A percentile compares a stretch with the other conserved stretches of the same genome.
phyloP scores from a whole-genome alignment of 1,140 invertebrate genomes.

The Polyergus mexicanus region DNA sequence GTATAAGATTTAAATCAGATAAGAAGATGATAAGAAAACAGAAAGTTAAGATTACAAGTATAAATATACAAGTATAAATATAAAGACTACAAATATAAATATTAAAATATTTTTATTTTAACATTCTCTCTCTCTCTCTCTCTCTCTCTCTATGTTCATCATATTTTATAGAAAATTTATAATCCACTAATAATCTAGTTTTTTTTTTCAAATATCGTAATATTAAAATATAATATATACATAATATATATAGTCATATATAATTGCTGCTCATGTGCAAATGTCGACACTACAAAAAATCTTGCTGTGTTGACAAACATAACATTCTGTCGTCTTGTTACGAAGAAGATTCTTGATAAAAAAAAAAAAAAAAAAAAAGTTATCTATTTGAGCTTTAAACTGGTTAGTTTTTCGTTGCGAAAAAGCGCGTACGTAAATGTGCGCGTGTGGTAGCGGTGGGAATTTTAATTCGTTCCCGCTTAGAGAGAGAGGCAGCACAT shows the following conservation, averaged over 20 bases:
- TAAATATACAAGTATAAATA: too few relatives aligned
- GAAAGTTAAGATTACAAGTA: background rate
- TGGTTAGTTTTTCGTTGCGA: background rate
- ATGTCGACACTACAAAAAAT: background rate
- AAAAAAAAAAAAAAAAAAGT: background rate
- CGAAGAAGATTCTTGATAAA: constrained; percentile 35
- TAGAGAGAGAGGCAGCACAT: constrained; percentile 42
- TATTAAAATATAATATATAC: too few relatives aligned
- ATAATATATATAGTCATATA: too few relatives aligned
- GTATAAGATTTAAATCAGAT: too few relatives aligned
- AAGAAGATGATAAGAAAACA: too few relatives aligned
- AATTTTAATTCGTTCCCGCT: constrained; percentile 71
- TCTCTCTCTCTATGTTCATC: too few relatives aligned
- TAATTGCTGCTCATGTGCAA: background rate
- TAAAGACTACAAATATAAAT: background rate
- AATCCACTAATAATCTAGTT: too few relatives aligned
- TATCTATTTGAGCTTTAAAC: background rate
- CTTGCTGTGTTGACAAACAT: too few relatives aligned
- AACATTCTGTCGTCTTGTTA: constrained; percentile 7
- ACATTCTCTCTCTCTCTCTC: too few relatives aligned
- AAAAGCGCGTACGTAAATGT: constrained; percentile 50
- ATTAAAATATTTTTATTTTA: background rate
- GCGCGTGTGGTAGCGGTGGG: constrained; percentile 67
- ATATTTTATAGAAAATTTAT: too few relatives aligned
- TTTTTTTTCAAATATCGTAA: too few relatives aligned